Evolutionary conservation across 2,113 vertebrate species (phyloP), one percentile per base, ranked within the genome.

Genomic region (Larimichthys polyactis): DNA sequence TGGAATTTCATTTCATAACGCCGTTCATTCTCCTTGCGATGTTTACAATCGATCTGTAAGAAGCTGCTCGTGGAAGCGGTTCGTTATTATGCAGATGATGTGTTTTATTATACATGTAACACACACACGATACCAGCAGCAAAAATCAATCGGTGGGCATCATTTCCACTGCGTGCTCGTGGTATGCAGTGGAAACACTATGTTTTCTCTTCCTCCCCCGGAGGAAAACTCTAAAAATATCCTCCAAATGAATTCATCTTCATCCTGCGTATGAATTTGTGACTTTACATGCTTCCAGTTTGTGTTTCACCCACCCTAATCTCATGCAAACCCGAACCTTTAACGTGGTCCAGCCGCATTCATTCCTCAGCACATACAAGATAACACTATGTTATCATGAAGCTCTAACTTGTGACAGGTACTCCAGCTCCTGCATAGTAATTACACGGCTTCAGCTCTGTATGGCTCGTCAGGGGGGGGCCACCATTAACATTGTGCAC

Each of bases 401-500:
- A 44, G 74, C 24, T 68, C 29, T 24, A 62, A 74, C 77, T 49
- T 67, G 88, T 89, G 91, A 81, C 66, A 83, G 86, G 78, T 83
- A 52, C 69, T 36, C 52, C 0, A 15, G 63, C 79, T 78, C 48
- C 78, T 83, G 83, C 86, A 20, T 79, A n/a, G 83, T 75, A 88
- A 91, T 91, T 90, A 86, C 55, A 60, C 3, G 48, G 22, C 15
- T 8, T 62, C 20, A 68, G 49, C 60, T 29, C 60, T 32, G 19
- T 36, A 36, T 4, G n/a, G 16, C 59, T 29, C 90, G 88, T 89
- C 91, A 86, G 44, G 64, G 57, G 81, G 69, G 49, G 24, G 24
- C 82, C 69, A 71, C 78, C 78, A 83, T 91, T 91, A 92, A 71
- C 80, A 54, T 44, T 71, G 75, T 76, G 73, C 71, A 51, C 11